phyloP scores from a whole-genome alignment of 2,797 vertebrate genomes.

The Merluccius polli region DNA sequence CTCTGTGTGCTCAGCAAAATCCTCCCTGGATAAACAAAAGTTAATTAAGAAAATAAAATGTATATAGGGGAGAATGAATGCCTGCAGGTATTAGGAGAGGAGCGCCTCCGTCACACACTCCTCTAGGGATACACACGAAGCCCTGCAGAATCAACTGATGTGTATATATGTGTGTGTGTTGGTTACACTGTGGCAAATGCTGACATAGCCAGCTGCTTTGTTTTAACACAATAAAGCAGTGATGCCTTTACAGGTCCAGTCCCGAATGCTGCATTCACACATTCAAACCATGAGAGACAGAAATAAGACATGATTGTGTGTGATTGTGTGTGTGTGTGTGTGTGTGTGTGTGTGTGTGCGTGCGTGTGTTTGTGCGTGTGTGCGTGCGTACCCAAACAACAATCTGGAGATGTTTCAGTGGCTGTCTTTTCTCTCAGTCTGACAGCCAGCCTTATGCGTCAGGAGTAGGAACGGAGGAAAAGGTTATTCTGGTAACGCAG shows the following conservation, averaged over 20 bases:
- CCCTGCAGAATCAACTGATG: neutral
- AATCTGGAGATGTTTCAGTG: neutral
- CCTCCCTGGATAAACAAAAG: conserved; percentile 27
- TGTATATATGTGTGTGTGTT: neutral
- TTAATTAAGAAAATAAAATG: conserved; percentile 32
- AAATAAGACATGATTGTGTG: neutral
- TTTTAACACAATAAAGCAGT: neutral
- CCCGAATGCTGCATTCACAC: no score
- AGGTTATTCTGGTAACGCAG: conserved; percentile 41
- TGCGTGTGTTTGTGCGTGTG: neutral
- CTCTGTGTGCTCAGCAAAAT: conserved; percentile 1
- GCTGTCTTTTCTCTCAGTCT: conserved; percentile 6
- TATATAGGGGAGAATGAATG: conserved; percentile 23
- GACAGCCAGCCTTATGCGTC: conserved; percentile 36
- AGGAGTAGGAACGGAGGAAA: conserved; percentile 30
- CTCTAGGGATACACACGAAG: neutral
- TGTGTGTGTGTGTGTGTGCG: no score
- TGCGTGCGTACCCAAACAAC: neutral
- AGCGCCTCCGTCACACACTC: conserved; percentile 27
- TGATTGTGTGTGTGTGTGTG: neutral
- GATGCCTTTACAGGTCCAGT: neutral
- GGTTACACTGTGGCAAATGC: neutral
- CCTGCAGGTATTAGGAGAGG: conserved; percentile 26
- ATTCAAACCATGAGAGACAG: neutral
- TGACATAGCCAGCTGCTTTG: neutral